These are phyloP conservation scores for Aramus guarauna DNA, from an alignment of 2,113 vertebrate species.

Conservation along the genomic window DNA sequence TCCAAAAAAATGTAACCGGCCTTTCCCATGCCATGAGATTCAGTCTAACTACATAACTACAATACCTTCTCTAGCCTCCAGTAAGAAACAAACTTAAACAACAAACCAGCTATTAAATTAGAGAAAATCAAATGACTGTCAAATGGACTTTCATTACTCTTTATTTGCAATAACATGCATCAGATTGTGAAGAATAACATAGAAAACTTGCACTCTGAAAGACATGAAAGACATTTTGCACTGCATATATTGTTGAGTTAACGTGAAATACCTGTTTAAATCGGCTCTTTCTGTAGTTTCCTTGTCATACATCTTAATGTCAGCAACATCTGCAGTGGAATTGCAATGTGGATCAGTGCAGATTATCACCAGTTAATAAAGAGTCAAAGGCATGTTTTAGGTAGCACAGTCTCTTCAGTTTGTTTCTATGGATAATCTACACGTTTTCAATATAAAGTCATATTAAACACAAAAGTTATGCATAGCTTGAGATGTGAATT, in stretches of 20 bases:
- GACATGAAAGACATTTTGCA: slow-evolving; percentile 53
- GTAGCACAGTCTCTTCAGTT: slow-evolving; percentile 31
- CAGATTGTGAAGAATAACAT: slow-evolving; percentile 44
- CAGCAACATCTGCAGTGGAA: slow-evolving; percentile 69
- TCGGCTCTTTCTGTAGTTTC: slow-evolving; percentile 49
- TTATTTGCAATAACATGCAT: slow-evolving; percentile 65
- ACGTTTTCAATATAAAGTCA: slow-evolving; percentile 57
- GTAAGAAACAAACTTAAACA: slow-evolving; percentile 52
- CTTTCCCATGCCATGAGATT: neutral
- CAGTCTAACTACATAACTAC: slow-evolving; percentile 13
- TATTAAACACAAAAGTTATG: slow-evolving; percentile 25
- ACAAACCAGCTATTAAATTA: slow-evolving; percentile 54
- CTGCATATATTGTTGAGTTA: slow-evolving; percentile 42
- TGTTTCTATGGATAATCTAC: slow-evolving; percentile 48
- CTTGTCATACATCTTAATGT: slow-evolving; percentile 65
- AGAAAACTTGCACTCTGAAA: slow-evolving; percentile 41
- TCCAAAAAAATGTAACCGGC: neutral
- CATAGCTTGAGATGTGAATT: neutral
- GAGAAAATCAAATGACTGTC: slow-evolving; percentile 64
- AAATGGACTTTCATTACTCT: slow-evolving; percentile 62
- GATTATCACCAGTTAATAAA: slow-evolving; percentile 71
- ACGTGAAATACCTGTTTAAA: slow-evolving; percentile 69
- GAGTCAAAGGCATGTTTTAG: slow-evolving; percentile 35
- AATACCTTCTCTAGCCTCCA: slow-evolving; percentile 1
- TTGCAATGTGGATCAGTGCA: slow-evolving; percentile 59